Base-by-base conservation (phyloP, 2,797 vertebrate species). In the Myotis myotis region DNA sequence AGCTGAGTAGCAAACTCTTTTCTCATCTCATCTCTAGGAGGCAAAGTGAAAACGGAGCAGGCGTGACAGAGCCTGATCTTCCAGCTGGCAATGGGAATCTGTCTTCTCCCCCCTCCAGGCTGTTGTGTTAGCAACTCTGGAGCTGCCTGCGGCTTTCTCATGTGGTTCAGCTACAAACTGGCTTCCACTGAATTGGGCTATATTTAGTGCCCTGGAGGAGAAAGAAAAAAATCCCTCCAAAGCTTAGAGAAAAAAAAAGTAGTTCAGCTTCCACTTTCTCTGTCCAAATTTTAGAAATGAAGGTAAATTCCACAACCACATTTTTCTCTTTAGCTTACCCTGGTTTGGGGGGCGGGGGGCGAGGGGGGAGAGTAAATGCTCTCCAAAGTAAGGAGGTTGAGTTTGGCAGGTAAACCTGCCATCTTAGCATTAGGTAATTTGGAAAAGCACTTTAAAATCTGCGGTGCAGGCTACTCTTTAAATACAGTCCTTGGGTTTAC, bases 281-380 rank as follows among this genome's bases (percentile, higher is more conserved):
- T 84, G 57, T 70, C 51, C 53, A 74, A 80, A 33, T 89, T 94
- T 87, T 86, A 94, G 38, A 80, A 41, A 72, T 16, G 38, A 82
- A 68, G 30, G 49, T 79, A 51, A 89, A 96, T 94, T 64, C 22
- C 25, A 91, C 28, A 44, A 53, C 2, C 30, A 74, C 38, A 57
- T 57, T 91, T 89, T 89, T 60, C 78, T 72, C 28, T 44, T 90
- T 71, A 38, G 47, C 19, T 87, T 28, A 88, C 8, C 16, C 22
- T 51, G 15, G 28, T 60, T 66, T 22, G 49, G 49, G 66, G 20
- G 12, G 28, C 4, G 20, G 11, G 19, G 8, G 20, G 51, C 17
- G 16, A 8, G 6, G 38, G 38, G 38, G 38, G 38, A 38, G 15
- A 55, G 16, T 23, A 84, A 81, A 47, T 70, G 22, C 10, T 87